Percentiles rank a stretch among this genome's conserved stretches.
phyloP scores from a whole-genome alignment of 2,888 invertebrate genomes.

The Teleogryllus oceanicus region DNA sequence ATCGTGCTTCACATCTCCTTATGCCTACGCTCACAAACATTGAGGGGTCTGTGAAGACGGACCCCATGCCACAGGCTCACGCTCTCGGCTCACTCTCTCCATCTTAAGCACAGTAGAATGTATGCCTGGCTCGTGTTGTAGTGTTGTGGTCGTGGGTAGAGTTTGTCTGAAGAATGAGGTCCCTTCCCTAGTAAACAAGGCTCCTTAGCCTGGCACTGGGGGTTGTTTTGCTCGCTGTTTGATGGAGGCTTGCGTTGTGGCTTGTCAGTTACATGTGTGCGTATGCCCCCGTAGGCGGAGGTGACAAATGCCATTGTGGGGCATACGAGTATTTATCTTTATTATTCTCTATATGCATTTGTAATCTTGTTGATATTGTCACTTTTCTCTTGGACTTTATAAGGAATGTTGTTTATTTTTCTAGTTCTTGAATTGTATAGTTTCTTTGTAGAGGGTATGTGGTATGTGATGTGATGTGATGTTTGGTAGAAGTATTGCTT shows the following conservation, averaged over 20 bases:
- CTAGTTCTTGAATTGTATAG: not conserved
- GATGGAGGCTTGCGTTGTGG: not conserved
- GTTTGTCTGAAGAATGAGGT: not conserved
- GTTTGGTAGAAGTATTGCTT: too few relatives aligned
- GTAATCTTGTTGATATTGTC: not conserved
- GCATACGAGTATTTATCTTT: not conserved
- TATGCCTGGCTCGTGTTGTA: constrained; percentile 1
- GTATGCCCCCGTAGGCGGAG: not conserved
- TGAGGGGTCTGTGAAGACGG: too few relatives aligned
- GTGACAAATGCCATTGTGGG: not conserved
- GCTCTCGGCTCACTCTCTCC: not conserved
- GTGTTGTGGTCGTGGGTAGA: not conserved
- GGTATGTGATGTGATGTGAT: not conserved
- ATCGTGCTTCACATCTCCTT: too few relatives aligned
- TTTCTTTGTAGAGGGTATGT: not conserved
- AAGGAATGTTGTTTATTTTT: not conserved
- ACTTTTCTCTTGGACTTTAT: not conserved
- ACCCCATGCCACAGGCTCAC: too few relatives aligned
- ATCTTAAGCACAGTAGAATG: not conserved
- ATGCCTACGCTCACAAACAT: too few relatives aligned
- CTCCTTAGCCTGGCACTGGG: too few relatives aligned
- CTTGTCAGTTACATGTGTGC: not conserved
- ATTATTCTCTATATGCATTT: not conserved
- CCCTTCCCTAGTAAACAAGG: not conserved
- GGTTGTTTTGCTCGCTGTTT: not conserved